These are phyloP conservation scores for Scaptomyza flava DNA, from an alignment of 2,888 invertebrate genomes.

Conservation along the genomic window DNA sequence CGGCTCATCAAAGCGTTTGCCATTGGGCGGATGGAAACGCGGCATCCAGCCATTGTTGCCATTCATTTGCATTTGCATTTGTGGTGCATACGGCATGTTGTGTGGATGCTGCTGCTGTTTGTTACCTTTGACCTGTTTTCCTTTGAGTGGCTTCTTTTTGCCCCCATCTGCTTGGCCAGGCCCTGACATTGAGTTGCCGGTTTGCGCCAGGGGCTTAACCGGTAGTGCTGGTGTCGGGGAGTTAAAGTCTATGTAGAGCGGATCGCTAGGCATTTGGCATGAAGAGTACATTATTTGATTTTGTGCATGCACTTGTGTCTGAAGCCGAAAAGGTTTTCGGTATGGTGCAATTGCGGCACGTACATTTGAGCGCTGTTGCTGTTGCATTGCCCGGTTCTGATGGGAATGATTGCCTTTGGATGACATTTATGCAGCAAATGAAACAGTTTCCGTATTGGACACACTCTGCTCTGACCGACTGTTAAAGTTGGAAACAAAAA, in stretches of 20 bases:
- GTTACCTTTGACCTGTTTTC: constrained; percentile 57
- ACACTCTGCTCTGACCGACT: constrained; percentile 13
- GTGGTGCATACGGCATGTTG: constrained; percentile 31
- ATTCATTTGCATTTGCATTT: constrained; percentile 31
- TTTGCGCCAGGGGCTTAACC: not conserved
- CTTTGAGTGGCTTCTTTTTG: constrained; percentile 63
- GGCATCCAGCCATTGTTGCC: constrained; percentile 38
- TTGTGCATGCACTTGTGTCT: constrained; percentile 23
- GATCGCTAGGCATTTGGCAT: constrained; percentile 84
- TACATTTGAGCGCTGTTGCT: constrained; percentile 56
- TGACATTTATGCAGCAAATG: constrained; percentile 45
- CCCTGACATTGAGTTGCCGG: constrained; percentile 9
- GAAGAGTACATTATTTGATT: constrained; percentile 82
- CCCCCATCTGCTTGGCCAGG: constrained; percentile 37
- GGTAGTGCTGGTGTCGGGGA: constrained; percentile 72
- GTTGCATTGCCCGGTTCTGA: constrained; percentile 60
- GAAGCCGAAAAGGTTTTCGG: constrained; percentile 64
- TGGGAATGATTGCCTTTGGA: constrained; percentile 69
- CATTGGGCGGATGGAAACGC: constrained; percentile 44
- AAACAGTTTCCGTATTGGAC: constrained; percentile 4
- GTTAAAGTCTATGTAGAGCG: constrained; percentile 84
- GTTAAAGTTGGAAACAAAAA: constrained; percentile 24
- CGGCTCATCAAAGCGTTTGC: constrained; percentile 50
- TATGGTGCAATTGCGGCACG: constrained; percentile 67
- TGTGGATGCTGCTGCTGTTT: constrained; percentile 32